Conservation (phyloP, 2,888 invertebrate species). For the Netelia inedita region DNA sequence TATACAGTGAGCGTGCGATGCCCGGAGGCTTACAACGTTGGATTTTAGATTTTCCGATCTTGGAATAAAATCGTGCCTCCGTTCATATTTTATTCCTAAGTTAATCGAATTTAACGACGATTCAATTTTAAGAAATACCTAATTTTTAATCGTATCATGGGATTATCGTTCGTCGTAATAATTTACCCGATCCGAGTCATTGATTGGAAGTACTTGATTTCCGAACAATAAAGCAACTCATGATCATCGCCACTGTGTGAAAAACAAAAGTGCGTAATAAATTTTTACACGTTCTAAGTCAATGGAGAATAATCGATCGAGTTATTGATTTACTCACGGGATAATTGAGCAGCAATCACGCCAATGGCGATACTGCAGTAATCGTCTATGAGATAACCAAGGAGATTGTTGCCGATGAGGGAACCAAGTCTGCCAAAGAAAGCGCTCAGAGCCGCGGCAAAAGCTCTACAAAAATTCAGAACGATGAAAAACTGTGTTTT, state of each 20-base stretch:
- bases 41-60: neutral
- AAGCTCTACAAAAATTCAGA: slow-evolving; percentile 87
- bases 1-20: neutral
- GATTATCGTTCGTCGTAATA: neutral
- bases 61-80: neutral
- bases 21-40: neutral
- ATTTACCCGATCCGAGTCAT: neutral
- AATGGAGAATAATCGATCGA: neutral
- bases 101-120: too few species aligned
- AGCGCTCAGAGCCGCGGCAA: slow-evolving; percentile 91
- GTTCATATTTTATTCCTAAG: too few species aligned
- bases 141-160: neutral
- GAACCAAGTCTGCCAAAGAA: slow-evolving; percentile 92
- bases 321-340: slow-evolving; percentile 87
- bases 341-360: slow-evolving; percentile 89
- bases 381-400: slow-evolving; percentile 92
- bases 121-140: too few species aligned
- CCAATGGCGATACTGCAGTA: slow-evolving; percentile 87
- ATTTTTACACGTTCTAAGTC: neutral
- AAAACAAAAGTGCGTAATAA: neutral
- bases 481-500: neutral
- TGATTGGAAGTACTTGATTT: slow-evolving; percentile 5
- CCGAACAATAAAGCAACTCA: slow-evolving; percentile 2
- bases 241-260: slow-evolving; percentile 11
- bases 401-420: slow-evolving; percentile 90